A percentile compares a stretch with the other conserved stretches of the same genome.
These are phyloP conservation scores for Geophilus truncorum DNA, from an alignment of 2,888 invertebrate species.

Conservation along the genomic window DNA sequence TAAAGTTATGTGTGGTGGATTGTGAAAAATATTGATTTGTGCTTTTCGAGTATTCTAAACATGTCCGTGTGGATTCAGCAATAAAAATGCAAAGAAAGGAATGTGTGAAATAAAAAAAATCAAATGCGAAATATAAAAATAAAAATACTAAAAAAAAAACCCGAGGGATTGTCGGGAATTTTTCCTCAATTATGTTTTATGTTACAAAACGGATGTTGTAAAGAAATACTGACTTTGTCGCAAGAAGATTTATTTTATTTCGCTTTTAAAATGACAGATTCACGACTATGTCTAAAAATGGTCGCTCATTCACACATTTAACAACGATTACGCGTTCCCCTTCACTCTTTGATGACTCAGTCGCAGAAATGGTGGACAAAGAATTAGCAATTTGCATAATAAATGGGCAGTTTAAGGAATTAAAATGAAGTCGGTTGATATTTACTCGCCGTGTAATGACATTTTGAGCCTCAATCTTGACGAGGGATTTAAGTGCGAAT, in stretches of 20 bases:
- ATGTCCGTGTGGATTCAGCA: slow-evolving; percentile 13
- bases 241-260: too few species aligned
- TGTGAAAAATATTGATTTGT: slow-evolving; percentile 23
- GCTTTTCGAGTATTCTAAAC: slow-evolving; percentile 10
- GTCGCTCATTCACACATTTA: neutral
- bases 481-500: neutral
- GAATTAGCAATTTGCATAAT: slow-evolving; percentile 18
- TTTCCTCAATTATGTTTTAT: neutral
- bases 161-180: neutral
- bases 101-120: neutral
- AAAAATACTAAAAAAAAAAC: too few species aligned
- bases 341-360: slow-evolving; percentile 16
- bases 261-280: neutral
- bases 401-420: slow-evolving; percentile 13
- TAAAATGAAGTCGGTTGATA: slow-evolving; percentile 1
- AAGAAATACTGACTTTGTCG: neutral
- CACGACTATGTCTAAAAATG: neutral
- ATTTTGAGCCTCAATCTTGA: neutral
- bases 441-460: neutral
- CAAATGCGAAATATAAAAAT: too few species aligned
- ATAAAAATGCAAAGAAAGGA: neutral
- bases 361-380: slow-evolving; percentile 18
- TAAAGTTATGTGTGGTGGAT: slow-evolving; percentile 19
- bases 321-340: neutral
- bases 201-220: neutral